Evolutionary conservation across 1,140 invertebrate genomes (phyloP), one percentile per base, ranked within the genome.

Genomic region (Drosophila nigrodunni): DNA sequence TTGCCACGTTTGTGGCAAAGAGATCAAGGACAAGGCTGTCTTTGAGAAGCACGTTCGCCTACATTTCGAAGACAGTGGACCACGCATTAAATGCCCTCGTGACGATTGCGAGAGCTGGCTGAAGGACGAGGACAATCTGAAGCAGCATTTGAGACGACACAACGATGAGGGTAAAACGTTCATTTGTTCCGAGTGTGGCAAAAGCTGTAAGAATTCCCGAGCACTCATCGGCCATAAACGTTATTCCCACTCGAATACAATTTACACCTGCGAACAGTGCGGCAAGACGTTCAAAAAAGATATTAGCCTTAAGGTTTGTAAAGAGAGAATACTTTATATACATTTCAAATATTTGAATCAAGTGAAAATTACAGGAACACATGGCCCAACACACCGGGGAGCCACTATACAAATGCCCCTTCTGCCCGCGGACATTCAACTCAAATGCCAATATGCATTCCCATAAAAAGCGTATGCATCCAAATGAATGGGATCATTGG

Each of bases 361-460:
- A 5, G 0, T 30, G 4, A 5, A 7, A 6, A 13, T 77, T 87
- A 0, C 34, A 92, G 89, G 91, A 92, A 65, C 92, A 92, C 54
- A 91, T 92, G 86, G 80, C 92, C 0, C 89, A 92, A 50, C 92
- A 92, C 60, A 92, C 89, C 37, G 92, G 92, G 21, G 89, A 92
- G 47, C 80, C 75, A 0, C 71, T 92, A 1, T 92, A 92, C 46
- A 91, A 90, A 71, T 92, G 92, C 37, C 90, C 90, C 8, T 92
- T 91, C 55, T 92, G 92, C 55, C 73, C 89, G 0, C 77, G 88
- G 43, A 92, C 91, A 3, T 92, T 92, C 49, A 92, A 92, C 62
- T 91, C 87, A 1, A 92, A 91, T 59, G 87, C 91, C 3, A 92
- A 92, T 68, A 92, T 92, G 91, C 91, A 92, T 67, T 88, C 90